Evolutionary conservation across 2,888 invertebrate species (phyloP).

Genomic region (Eupithecia exiguata): DNA sequence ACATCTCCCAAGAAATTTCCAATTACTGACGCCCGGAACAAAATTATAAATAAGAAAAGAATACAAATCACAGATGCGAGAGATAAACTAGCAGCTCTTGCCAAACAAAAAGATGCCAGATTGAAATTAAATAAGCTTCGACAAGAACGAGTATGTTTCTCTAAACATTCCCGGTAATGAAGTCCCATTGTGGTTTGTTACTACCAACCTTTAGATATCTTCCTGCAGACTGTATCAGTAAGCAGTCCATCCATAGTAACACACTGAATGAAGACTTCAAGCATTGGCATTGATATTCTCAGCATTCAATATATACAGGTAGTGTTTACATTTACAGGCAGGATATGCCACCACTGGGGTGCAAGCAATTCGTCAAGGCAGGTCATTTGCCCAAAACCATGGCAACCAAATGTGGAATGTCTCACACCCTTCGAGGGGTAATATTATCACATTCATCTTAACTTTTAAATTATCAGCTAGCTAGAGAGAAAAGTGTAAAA

Average conservation of each 20-base stretch:
- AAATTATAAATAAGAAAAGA: slow-evolving; percentile 91
- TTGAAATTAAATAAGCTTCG: slow-evolving; percentile 87
- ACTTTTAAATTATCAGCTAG: not conserved
- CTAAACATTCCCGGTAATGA: not conserved
- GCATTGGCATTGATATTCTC: not conserved
- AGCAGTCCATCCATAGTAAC: not conserved
- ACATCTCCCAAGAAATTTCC: slow-evolving; percentile 46
- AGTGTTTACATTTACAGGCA: slow-evolving; percentile 19
- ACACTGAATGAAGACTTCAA: not conserved
- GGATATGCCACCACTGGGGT: slow-evolving; percentile 11
- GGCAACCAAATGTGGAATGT: slow-evolving; percentile 54
- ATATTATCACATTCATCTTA: not conserved
- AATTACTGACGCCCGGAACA: slow-evolving; percentile 88
- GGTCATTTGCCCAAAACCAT: slow-evolving; percentile 51
- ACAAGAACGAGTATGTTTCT: slow-evolving; percentile 67
- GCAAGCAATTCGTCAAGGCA: slow-evolving; percentile 46
- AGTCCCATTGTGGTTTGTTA: not conserved
- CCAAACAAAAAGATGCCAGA: slow-evolving; percentile 90
- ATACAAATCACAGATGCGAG: slow-evolving; percentile 90
- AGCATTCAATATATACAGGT: not conserved
- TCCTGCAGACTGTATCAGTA: not conserved
- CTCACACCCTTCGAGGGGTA: slow-evolving; percentile 63
- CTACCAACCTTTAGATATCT: not conserved
- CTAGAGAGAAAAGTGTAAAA: not conserved
- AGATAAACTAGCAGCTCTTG: slow-evolving; percentile 90